Conservation (phyloP, 2,888 invertebrate genomes). For the Athalia cordata region DNA sequence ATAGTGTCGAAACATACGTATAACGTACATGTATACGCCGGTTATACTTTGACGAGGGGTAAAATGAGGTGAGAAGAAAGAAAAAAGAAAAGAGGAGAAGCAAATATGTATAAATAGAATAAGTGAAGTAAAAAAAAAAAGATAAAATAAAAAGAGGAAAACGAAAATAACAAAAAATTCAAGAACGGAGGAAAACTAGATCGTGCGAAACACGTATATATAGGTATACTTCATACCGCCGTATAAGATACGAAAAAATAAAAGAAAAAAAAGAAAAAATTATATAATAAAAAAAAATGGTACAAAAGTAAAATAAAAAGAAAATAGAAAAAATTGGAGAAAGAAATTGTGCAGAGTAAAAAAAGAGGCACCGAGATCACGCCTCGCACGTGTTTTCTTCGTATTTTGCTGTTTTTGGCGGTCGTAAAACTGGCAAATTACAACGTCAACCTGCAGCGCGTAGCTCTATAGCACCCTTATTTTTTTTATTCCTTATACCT, state of each 20-base stretch:
- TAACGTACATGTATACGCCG: no score
- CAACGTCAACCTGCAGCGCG: constrained; percentile 31
- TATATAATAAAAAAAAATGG: neutral
- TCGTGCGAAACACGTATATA: neutral
- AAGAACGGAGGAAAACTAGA: neutral
- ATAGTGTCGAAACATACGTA: no score
- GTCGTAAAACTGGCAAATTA: constrained; percentile 29
- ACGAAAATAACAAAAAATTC: neutral
- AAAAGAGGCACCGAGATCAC: constrained; percentile 8
- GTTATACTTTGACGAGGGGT: no score
- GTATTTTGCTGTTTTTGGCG: constrained; percentile 21
- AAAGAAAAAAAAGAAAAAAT: neutral
- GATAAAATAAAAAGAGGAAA: no score
- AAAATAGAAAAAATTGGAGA: neutral
- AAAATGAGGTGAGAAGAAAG: no score
- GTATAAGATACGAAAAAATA: neutral
- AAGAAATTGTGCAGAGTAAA: neutral
- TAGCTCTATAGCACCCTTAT: neutral
- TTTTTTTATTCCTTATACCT: neutral
- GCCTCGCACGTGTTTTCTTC: constrained; percentile 6
- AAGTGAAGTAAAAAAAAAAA: no score
- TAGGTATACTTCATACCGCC: neutral
- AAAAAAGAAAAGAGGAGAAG: no score
- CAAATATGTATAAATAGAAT: no score
- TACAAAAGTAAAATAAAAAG: neutral